phyloP scores from a whole-genome alignment of 2,888 invertebrate species.

The Metopia argyrocephala region DNA sequence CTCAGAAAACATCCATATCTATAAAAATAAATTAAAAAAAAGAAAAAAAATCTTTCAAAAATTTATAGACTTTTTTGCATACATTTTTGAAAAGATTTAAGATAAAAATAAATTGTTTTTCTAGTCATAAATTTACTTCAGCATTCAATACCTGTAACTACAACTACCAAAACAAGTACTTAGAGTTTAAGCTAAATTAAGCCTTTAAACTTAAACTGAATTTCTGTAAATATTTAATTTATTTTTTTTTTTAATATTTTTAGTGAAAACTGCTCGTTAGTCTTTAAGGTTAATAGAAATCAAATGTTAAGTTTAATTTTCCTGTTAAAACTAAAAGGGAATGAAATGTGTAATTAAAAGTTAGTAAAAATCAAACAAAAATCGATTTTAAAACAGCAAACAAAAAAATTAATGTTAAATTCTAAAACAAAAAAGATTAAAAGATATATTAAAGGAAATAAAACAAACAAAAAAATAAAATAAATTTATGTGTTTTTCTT shows the following conservation, averaged over 20 bases:
- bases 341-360: neutral
- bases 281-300: slow-evolving; percentile 1
- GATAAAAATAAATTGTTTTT: neutral
- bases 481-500: no score
- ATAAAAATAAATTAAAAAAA: slow-evolving; percentile 16
- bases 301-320: slow-evolving; percentile 58
- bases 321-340: slow-evolving; percentile 31
- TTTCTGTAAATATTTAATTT: neutral
- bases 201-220: neutral
- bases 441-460: slow-evolving; percentile 20
- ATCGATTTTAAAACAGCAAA: neutral
- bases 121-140: slow-evolving; percentile 8
- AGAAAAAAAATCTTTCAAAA: neutral
- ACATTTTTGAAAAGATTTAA: neutral
- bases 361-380: slow-evolving; percentile 10
- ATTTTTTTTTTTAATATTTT: slow-evolving; percentile 1
- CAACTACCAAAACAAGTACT: no score
- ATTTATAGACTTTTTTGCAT: neutral
- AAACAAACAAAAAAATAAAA: slow-evolving; percentile 13
- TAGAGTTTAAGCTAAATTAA: slow-evolving; percentile 24
- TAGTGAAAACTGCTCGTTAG: slow-evolving; percentile 35
- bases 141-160: slow-evolving; percentile 35
- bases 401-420: slow-evolving; percentile 42
- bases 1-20: slow-evolving; percentile 1
- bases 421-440: slow-evolving; percentile 15